Base-by-base conservation (phyloP, 2,113 vertebrate genomes). In the Porphyrio hochstetteri region DNA sequence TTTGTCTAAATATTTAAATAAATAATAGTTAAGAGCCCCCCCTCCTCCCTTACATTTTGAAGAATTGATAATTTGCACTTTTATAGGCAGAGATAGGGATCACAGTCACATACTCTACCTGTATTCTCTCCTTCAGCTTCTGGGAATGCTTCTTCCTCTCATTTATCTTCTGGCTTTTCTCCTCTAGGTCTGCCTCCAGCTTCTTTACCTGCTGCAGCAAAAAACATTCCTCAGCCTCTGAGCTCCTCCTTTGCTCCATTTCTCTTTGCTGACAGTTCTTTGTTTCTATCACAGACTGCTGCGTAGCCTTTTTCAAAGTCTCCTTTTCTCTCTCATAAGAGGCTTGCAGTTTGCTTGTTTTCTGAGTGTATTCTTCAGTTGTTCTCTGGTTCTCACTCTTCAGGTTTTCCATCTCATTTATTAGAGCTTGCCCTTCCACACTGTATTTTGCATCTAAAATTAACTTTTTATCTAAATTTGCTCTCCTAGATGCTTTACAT, bases 91-190 rank as follows among this genome's bases (percentile, higher is more conserved):
- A 72, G 36, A 78, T 7, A 33, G 5, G 25, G 59, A 86, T 40
- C 29, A 48, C 7, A 21, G 17, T 61, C 16, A 88, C 57, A 35
- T 36, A 72, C 16, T 33, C 7, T 98, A 99, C 99, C 99, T 99
- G 99, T 74, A 98, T 98, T 90, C 97, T 97, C 50, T 99, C 99
- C 92, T 99, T 99, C 82, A 99, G 97, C 88, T 98, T 99, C 88
- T 98, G 97, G 12, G 98, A 98, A 72, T 98, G 98, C 63, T 98
- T 99, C 96, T 98, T 99, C 95, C 96, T 97, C 92, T 99, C 99
- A 14, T 97, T 98, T 86, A 99, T 97, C 91, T 98, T 98, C 94
- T 98, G 98, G 80, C 98, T 98, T 94, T 98, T 98, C 72, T 97
- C 97, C 67, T 99, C 98, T 83, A 98, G 93, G 70, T 99, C 99